Base-by-base conservation (phyloP, 1,140 invertebrate genomes). In the Zaprionus ghesquierei region DNA sequence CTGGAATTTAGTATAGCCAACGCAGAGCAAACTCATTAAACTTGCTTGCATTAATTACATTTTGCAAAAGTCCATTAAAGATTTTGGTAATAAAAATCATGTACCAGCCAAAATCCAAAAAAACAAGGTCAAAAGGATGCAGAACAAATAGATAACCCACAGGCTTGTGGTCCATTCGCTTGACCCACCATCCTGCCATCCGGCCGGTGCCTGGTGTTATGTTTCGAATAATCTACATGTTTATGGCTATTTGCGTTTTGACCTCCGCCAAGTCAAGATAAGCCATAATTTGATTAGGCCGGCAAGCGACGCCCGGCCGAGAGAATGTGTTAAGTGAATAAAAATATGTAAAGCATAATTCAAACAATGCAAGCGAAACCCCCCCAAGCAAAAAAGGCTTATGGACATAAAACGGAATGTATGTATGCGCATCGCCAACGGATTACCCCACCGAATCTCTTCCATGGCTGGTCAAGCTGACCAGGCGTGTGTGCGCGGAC, bases 261-360 rank as follows among this genome's bases (percentile, higher is more conserved):
- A 85, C 85, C 80, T 84, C 80, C 77, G 85, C 80, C 75, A 85
- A 77, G 81, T 75, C 74, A 59, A 84, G 84, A 89, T 89, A 89
- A 89, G 85, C 85, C 68, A 89, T 89, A 89, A 89, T 89, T 89
- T 89, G 85, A 89, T 89, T 89, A 89, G 77, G 64, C 61, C 55
- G 53, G 72, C 62, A 60, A 29, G 29, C 49, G 41, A 27, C 53
- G 25, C 15, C 35, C 35, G 51, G 41, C 44, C n/a, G n/a, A n/a
- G 70, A 25, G 46, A 70, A 66, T 71, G 79, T 80, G 84, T 89
- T 89, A 89, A 89, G 84, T 89, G 84, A 89, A 89, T 89, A 89
- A 89, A 89, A 89, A 89, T 89, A 89, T 89, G 85, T 89, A 84
- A 89, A 75, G 68, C 84, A 89, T 89, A 89, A 89, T 84, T 89